Conservation (phyloP, 2,888 invertebrate genomes). For the Nowickia ferox region DNA sequence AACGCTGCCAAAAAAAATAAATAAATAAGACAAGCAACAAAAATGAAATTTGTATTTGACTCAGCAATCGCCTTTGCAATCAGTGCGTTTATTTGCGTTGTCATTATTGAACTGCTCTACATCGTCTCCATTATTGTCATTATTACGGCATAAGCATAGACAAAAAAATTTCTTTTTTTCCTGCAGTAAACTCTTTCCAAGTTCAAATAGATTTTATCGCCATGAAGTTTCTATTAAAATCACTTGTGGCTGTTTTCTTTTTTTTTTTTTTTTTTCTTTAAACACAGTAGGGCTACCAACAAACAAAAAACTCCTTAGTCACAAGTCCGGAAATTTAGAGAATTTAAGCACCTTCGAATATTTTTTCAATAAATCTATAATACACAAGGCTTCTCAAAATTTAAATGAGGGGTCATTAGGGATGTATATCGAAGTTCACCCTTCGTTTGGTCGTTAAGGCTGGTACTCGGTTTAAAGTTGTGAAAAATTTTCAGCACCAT, state of each 20-base stretch:
- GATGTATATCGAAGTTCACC: too few species aligned
- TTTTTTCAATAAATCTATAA: too few species aligned
- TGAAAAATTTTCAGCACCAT: too few species aligned
- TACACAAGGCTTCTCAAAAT: slow-evolving; percentile 7
- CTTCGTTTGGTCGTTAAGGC: too few species aligned
- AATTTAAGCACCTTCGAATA: too few species aligned
- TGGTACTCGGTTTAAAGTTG: too few species aligned
- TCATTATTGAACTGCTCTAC: slow-evolving; percentile 12
- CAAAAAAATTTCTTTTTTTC: slow-evolving; percentile 54
- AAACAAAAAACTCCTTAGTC: too few species aligned
- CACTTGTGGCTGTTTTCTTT: background rate
- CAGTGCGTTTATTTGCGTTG: background rate
- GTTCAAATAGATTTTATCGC: background rate
- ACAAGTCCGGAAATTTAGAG: too few species aligned
- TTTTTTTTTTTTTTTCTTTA: too few species aligned
- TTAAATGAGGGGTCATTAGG: too few species aligned
- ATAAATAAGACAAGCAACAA: background rate
- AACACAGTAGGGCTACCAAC: too few species aligned
- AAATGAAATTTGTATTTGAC: background rate
- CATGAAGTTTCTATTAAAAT: slow-evolving; percentile 45
- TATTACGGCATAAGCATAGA: slow-evolving; percentile 54
- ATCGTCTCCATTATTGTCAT: slow-evolving; percentile 28
- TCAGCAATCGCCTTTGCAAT: background rate
- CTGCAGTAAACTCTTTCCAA: slow-evolving; percentile 6
- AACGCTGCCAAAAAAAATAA: too few species aligned